These are phyloP conservation scores for Epirrita christyi DNA, from an alignment of 2,888 invertebrate species.

Conservation along the genomic window DNA sequence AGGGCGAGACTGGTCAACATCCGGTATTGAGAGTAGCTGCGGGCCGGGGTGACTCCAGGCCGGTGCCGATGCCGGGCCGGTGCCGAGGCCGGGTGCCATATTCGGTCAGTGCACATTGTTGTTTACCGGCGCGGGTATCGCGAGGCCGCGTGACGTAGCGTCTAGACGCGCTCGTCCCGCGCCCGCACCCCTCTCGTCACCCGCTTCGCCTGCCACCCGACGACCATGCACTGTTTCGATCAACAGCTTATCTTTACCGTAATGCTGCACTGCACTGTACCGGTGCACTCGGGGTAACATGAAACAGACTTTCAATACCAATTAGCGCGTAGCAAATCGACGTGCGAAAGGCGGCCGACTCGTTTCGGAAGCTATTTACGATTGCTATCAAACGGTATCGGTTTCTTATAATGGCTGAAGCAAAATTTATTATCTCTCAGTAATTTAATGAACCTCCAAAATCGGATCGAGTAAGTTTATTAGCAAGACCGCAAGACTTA, in stretches of 20 bases:
- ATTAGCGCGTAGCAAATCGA: constrained; percentile 9
- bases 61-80: constrained; percentile 59
- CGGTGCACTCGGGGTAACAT: constrained; percentile 54
- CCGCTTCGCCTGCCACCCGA: constrained; percentile 47
- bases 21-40: constrained; percentile 35
- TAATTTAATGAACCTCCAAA: too few species aligned
- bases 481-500: too few species aligned
- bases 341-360: constrained; percentile 4
- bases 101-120: constrained; percentile 84
- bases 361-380: constrained; percentile 11
- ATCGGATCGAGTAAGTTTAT: neutral
- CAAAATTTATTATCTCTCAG: too few species aligned
- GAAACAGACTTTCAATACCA: constrained; percentile 26
- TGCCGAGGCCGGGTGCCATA: constrained; percentile 74
- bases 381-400: neutral
- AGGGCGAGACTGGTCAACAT: constrained; percentile 18
- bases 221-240: constrained; percentile 77
- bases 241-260: constrained; percentile 82
- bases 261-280: constrained; percentile 73
- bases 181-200: constrained; percentile 44
- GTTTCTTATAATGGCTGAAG: too few species aligned
- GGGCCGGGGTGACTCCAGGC: constrained; percentile 43
- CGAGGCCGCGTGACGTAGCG: constrained; percentile 86
- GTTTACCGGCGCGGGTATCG: constrained; percentile 85
- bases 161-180: constrained; percentile 76